A percentile compares a stretch with the other conserved stretches of the same genome.
phyloP scores from a whole-genome alignment of 2,888 invertebrate genomes.

The Erpobdella octoculata region DNA sequence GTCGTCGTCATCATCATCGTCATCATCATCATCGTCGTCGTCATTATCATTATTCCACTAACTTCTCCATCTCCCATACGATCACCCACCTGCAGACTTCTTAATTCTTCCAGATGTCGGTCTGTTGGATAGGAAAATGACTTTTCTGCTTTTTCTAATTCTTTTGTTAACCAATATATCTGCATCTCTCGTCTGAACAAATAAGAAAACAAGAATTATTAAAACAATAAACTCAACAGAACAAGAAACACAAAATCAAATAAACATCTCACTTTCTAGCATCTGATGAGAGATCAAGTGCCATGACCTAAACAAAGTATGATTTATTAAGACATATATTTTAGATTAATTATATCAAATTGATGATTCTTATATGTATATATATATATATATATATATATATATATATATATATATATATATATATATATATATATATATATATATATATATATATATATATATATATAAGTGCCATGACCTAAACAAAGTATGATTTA shows the following conservation, averaged over 20 bases:
- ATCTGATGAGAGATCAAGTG: not conserved
- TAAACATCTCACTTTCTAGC: not conserved
- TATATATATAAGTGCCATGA: not conserved
- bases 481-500: not conserved
- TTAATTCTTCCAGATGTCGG: constrained; percentile 17
- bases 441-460: too few species aligned
- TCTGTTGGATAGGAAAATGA: not conserved
- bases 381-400: too few species aligned
- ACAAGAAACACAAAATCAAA: not conserved
- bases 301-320: not conserved
- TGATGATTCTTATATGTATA: not conserved
- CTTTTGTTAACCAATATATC: not conserved
- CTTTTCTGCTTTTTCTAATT: not conserved
- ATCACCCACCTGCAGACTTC: constrained; percentile 14
- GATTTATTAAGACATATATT: not conserved
- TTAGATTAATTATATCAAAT: not conserved
- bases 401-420: too few species aligned
- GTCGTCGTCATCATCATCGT: not conserved
- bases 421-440: too few species aligned
- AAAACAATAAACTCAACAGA: too few species aligned
- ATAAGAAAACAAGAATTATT: too few species aligned
- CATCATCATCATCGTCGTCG: not conserved
- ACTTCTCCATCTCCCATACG: not conserved
- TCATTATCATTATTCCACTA: too few species aligned
- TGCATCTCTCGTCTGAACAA: not conserved